phyloP scores from a whole-genome alignment of 2,797 vertebrate genomes.

The Pitangus sulphuratus region DNA sequence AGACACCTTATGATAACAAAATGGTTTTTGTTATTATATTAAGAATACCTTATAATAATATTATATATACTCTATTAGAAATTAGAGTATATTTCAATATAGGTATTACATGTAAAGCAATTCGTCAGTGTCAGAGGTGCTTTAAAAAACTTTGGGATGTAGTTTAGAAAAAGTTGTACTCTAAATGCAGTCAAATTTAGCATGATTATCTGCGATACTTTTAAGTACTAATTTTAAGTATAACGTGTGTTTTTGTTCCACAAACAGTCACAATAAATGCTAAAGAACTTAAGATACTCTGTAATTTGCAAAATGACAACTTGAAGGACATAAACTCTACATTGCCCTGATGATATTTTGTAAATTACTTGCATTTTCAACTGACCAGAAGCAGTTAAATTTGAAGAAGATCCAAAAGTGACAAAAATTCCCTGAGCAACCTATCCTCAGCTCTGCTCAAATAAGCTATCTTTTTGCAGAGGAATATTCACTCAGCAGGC shows the following conservation, averaged over 20 bases:
- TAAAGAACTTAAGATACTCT: background rate
- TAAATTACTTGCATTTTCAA: slow-evolving; percentile 8
- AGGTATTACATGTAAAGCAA: background rate
- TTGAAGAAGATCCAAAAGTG: background rate
- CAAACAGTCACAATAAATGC: background rate
- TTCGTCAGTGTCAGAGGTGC: background rate
- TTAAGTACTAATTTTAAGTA: background rate
- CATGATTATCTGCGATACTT: background rate
- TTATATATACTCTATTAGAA: background rate
- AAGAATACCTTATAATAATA: background rate
- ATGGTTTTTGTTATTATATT: background rate
- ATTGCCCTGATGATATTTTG: background rate
- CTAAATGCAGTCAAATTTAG: background rate
- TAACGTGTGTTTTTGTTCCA: background rate
- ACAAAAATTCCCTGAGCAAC: background rate
- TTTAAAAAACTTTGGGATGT: background rate
- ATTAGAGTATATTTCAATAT: background rate
- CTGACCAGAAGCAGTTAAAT: slow-evolving; percentile 32
- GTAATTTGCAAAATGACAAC: background rate
- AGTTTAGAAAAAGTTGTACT: background rate
- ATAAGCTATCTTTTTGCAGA: slow-evolving; percentile 57
- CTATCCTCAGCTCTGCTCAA: slow-evolving; percentile 8
- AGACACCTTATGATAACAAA: background rate
- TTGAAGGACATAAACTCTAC: background rate
- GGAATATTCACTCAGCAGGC: slow-evolving; percentile 68